A percentile compares a stretch with the other conserved stretches of the same genome.
phyloP scores from a whole-genome alignment of 2,113 vertebrate genomes.

The Antidorcas marsupialis region DNA sequence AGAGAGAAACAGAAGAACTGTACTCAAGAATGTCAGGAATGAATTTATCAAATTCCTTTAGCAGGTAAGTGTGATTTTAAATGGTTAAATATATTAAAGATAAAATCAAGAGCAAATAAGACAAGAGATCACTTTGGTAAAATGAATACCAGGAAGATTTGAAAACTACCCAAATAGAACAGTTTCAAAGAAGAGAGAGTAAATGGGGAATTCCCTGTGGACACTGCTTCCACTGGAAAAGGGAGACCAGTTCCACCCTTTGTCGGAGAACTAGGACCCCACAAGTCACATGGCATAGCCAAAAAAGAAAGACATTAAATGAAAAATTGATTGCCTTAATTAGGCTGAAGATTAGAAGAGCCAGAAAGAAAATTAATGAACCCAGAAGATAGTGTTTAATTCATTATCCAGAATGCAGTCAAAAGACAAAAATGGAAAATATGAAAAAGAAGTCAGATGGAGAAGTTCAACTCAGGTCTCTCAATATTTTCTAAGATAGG shows the following conservation, averaged over 20 bases:
- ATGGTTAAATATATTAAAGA: background rate
- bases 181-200: background rate
- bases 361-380: slow-evolving; percentile 34
- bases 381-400: background rate
- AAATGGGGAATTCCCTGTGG: background rate
- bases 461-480: background rate
- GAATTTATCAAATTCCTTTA: background rate
- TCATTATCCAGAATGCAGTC: background rate
- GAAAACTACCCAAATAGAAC: background rate
- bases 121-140: background rate
- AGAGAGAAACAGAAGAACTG: background rate
- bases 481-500: background rate
- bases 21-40: background rate
- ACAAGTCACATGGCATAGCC: background rate
- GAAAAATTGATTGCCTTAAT: background rate
- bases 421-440: background rate
- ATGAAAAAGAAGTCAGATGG: background rate
- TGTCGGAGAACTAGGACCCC: background rate
- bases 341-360: background rate
- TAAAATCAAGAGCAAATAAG: background rate
- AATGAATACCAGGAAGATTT: background rate
- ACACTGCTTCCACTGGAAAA: background rate
- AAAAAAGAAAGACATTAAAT: background rate
- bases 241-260: background rate
- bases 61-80: background rate